Conservation (phyloP, 2,888 invertebrate genomes). For the Sinopyrophorus schimmeli region DNA sequence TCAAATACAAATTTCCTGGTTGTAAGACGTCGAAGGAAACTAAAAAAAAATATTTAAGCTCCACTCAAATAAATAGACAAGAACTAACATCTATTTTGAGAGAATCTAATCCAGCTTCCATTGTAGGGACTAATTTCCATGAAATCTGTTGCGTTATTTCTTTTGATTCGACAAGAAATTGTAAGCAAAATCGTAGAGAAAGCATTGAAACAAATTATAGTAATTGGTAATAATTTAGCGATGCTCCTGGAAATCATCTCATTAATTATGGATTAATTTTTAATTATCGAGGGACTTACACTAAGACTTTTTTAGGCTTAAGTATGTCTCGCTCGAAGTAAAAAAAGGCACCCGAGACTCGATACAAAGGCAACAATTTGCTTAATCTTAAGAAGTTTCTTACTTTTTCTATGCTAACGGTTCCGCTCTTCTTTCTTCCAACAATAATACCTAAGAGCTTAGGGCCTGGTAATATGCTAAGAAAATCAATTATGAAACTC, state of each 20-base stretch:
- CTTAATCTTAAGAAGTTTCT: constrained; percentile 24
- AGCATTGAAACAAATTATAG: constrained; percentile 26
- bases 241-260: constrained; percentile 21
- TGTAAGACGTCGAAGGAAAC: constrained; percentile 18
- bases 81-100: no score
- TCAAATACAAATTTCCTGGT: constrained; percentile 28
- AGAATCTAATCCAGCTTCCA: no score
- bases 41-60: not conserved
- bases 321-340: constrained; percentile 33
- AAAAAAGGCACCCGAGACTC: constrained; percentile 35
- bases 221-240: constrained; percentile 25
- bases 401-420: constrained; percentile 2
- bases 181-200: constrained; percentile 16
- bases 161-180: constrained; percentile 20
- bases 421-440: not conserved
- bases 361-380: constrained; percentile 37
- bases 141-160: no score
- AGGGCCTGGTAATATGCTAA: constrained; percentile 29
- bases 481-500: constrained; percentile 33
- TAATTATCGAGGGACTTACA: constrained; percentile 26
- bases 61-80: no score
- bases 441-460: constrained; percentile 16
- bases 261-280: not conserved
- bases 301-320: constrained; percentile 22
- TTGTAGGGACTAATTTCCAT: no score